phyloP scores from a whole-genome alignment of 2,113 vertebrate species.

The Mixornis gularis region DNA sequence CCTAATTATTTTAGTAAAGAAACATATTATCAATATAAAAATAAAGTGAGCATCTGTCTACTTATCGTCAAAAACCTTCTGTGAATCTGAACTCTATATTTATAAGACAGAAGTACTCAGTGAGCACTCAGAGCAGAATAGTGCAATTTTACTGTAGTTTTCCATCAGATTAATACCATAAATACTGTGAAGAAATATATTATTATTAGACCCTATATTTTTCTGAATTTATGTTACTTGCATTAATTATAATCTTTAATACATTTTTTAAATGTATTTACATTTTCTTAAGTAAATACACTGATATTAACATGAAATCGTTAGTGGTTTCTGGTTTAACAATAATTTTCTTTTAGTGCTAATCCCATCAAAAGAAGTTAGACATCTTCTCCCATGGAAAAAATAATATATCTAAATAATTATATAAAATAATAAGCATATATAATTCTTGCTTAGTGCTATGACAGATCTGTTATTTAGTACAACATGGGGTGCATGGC shows the following conservation, averaged over 20 bases:
- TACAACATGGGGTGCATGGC: neutral
- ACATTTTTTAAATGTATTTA: neutral
- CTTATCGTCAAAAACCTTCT: slow-evolving; percentile 34
- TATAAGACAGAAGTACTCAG: neutral
- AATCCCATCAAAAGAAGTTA: neutral
- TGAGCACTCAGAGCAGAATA: neutral
- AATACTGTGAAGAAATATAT: neutral
- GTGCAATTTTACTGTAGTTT: neutral
- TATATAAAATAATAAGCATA: no score
- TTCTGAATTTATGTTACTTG: neutral
- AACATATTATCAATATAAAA: slow-evolving; percentile 45
- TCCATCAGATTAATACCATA: neutral
- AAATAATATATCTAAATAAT: neutral
- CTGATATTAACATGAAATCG: neutral
- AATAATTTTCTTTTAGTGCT: neutral
- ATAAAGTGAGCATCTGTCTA: slow-evolving; percentile 43
- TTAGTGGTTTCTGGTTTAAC: neutral
- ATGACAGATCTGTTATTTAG: neutral
- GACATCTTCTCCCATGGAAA: neutral
- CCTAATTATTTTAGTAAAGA: slow-evolving; percentile 49
- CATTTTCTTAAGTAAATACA: neutral
- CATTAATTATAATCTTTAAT: neutral
- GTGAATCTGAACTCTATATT: slow-evolving; percentile 13
- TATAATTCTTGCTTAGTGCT: neutral
- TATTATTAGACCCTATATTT: neutral